A percentile compares a stretch with the other conserved stretches of the same genome.
phyloP scores from a whole-genome alignment of 2,797 vertebrate genomes.

The Agapornis canus region DNA sequence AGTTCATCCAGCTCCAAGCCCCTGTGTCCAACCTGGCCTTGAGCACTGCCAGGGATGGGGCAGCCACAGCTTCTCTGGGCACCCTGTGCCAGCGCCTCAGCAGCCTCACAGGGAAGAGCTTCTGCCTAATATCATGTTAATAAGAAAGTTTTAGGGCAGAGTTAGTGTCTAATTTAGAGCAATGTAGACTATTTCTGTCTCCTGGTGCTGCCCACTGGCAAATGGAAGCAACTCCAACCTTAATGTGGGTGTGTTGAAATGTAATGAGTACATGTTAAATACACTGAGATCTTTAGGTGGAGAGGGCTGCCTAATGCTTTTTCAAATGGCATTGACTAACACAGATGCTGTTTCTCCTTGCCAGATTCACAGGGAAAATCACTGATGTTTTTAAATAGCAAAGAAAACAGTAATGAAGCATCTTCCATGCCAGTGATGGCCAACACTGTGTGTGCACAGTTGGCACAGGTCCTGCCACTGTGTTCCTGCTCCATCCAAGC shows the following conservation, averaged over 20 bases:
- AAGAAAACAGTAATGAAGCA: not conserved
- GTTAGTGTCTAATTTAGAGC: not conserved
- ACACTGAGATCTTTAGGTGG: not conserved
- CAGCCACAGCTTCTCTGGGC: not conserved
- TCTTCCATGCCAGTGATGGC: fast-evolving
- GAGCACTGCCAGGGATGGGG: not conserved
- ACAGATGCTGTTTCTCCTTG: not conserved
- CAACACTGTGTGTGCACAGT: not conserved
- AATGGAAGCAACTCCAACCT: slow-evolving; percentile 1
- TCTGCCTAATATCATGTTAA: not conserved
- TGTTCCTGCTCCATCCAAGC: not conserved
- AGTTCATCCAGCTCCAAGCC: not conserved
- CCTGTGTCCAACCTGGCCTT: not conserved
- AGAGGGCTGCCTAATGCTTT: not conserved
- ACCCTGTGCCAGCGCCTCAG: not conserved
- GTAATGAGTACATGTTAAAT: not conserved
- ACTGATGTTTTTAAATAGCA: not conserved
- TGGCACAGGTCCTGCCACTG: not conserved
- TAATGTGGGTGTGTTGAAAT: not conserved
- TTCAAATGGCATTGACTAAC: not conserved
- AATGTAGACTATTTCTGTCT: not conserved
- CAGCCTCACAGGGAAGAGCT: not conserved
- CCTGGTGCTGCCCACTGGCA: slow-evolving; percentile 5
- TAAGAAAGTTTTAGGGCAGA: not conserved
- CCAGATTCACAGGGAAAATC: not conserved